Conservation (phyloP, 2,797 vertebrate genomes). For the Atherinosoma microstoma region DNA sequence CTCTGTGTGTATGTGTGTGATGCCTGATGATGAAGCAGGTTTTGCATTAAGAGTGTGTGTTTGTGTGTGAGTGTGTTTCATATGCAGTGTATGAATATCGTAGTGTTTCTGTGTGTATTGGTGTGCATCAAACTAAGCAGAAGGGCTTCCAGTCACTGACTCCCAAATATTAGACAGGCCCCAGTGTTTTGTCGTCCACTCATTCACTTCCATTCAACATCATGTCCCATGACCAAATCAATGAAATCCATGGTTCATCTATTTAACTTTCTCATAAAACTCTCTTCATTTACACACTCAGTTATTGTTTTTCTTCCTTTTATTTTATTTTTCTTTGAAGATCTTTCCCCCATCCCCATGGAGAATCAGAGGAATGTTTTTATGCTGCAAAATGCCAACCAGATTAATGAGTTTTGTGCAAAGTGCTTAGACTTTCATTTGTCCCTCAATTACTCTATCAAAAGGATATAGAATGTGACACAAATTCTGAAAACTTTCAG, state of each 20-base stretch:
- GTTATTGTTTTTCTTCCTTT: slow-evolving; percentile 60
- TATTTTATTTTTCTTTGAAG: slow-evolving; percentile 49
- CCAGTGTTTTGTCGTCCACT: slow-evolving; percentile 53
- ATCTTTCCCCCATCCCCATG: slow-evolving; percentile 68
- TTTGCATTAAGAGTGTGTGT: slow-evolving; percentile 1
- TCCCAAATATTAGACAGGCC: slow-evolving; percentile 62
- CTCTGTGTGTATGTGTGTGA: slow-evolving; percentile 13
- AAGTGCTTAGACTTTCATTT: slow-evolving; percentile 60
- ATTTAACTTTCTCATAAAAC: slow-evolving; percentile 67
- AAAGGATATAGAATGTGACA: slow-evolving; percentile 59
- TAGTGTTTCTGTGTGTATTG: slow-evolving; percentile 15
- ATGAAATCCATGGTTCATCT: slow-evolving; percentile 69
- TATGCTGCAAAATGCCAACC: slow-evolving; percentile 65
- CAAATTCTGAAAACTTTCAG: slow-evolving; percentile 54
- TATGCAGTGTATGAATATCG: slow-evolving; percentile 12
- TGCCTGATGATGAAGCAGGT: slow-evolving; percentile 7
- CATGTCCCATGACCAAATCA: slow-evolving; percentile 70
- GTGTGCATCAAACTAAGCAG: slow-evolving; percentile 41
- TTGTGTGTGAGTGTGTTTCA: slow-evolving; percentile 2
- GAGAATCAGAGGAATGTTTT: slow-evolving; percentile 75
- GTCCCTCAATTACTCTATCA: slow-evolving; percentile 61
- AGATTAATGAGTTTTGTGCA: slow-evolving; percentile 71
- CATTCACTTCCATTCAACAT: slow-evolving; percentile 69
- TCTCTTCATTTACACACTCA: slow-evolving; percentile 55
- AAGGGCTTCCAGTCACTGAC: slow-evolving; percentile 52